Base-by-base conservation (phyloP, 2,888 invertebrate genomes). In the Meiosimyza platycephala region DNA sequence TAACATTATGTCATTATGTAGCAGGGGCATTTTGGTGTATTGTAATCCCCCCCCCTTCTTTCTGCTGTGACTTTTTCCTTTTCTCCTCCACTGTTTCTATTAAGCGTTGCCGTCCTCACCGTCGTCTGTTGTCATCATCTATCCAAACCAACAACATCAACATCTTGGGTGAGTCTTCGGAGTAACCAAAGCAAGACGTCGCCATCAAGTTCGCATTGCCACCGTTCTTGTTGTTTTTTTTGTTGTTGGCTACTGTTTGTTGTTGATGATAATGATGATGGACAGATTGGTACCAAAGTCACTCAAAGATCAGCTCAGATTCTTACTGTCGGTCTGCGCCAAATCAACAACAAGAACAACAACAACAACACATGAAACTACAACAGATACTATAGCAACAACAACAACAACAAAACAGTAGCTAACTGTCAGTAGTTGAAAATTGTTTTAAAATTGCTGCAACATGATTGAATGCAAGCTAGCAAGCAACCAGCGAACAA, bases 281-380 rank as follows among this genome's bases (percentile, higher is more conserved):
- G 84, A 84, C 84, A 84, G 85, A 84, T 84, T 84, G 84, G 83
- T 84, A 84, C 85, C 84, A 85, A 84, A 83, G 82, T 83, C 84
- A 81, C 80, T 72, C 66, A 70, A 50, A 71, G 55, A 59, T 52
- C 54, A 63, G 59, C 48, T 64, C 81, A 80, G 79, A 81, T 78
- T 79, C 79, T 77, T 78, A 76, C 78, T 77, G 74, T 74, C 33
- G 7, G 62, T 47, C 62, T 62, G 62, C 12, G n/a, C 13, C 15
- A 22, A 22, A 51, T 50, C 51, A 7, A 22, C 12, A 15, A 18
- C 57, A 51, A 67, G 64, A 50, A 64, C 72, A 74, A 71, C 67
- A 72, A 62, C 65, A 72, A 47, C 75, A 76, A 75, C n/a, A n/a
- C n/a, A 76, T 73, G 18, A 60, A 71, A 63, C 54, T 52, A 60